Percentiles rank a stretch among this genome's conserved stretches.
phyloP scores from a whole-genome alignment of 1,140 invertebrate genomes.

The Caerostris extrusa region DNA sequence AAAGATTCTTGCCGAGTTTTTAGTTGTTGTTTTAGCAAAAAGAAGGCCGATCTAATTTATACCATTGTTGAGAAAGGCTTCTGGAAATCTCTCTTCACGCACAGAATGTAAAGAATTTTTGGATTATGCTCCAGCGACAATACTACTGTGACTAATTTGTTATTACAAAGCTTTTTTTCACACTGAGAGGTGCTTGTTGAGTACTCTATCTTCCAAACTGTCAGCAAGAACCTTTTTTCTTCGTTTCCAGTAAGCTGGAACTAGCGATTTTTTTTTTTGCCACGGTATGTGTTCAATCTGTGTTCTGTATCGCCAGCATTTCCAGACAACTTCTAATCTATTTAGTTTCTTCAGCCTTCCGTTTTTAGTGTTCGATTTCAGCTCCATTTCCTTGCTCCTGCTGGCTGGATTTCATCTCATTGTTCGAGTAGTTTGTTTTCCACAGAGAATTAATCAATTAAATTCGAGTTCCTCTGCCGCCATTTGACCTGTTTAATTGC shows the following conservation, averaged over 20 bases:
- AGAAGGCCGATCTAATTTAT: neutral
- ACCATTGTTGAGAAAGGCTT: neutral
- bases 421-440: neutral
- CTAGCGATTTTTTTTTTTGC: neutral
- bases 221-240: neutral
- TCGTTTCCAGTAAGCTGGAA: neutral
- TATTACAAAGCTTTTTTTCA: neutral
- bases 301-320: conserved; percentile 16
- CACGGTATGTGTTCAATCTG: neutral
- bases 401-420: neutral
- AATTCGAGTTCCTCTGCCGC: neutral
- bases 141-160: neutral
- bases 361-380: neutral
- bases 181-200: neutral
- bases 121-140: neutral
- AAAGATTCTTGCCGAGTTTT: no score
- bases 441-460: neutral
- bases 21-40: no score
- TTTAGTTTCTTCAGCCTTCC: neutral
- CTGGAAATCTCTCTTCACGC: neutral
- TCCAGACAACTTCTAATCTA: conserved; percentile 21
- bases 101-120: neutral
- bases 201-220: conserved; percentile 10
- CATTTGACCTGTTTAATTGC: conserved; percentile 11
- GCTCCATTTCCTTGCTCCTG: neutral